Conservation (phyloP, 2,113 vertebrate genomes). For the Equus przewalskii region DNA sequence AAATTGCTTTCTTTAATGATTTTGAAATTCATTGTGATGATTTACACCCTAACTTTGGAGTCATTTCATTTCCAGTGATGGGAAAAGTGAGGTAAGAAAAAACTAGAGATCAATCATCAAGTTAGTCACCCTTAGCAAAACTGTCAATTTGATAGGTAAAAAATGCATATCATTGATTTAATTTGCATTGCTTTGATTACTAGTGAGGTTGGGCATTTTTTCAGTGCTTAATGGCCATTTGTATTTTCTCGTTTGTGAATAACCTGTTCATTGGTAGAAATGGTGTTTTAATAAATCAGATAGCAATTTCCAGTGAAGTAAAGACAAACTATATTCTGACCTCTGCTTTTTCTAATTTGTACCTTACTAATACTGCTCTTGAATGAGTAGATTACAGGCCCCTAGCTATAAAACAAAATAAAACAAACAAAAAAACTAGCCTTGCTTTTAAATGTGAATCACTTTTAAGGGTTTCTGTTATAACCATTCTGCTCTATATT, state of each 20-base stretch:
- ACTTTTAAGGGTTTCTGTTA: neutral
- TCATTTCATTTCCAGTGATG: conserved; percentile 62
- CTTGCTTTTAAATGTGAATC: conserved; percentile 9
- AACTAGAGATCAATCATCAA: conserved; percentile 27
- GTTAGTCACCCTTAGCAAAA: conserved; percentile 61
- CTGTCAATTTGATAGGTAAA: conserved; percentile 48
- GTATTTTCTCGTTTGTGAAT: conserved; percentile 42
- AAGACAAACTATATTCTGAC: neutral
- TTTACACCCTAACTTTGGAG: conserved; percentile 59
- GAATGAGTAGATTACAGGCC: neutral
- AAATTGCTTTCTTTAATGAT: conserved; percentile 59
- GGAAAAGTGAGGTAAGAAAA: conserved; percentile 62
- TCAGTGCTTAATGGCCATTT: neutral
- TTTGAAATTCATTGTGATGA: conserved; percentile 61
- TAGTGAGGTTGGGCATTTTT: neutral
- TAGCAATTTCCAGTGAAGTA: neutral
- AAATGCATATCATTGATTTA: conserved; percentile 36
- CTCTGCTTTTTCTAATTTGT: neutral
- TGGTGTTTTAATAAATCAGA: conserved; percentile 22
- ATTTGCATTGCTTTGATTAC: conserved; percentile 63
- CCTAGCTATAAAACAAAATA: neutral
- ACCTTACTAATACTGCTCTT: neutral
- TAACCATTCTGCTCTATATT: neutral
- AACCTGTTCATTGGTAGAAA: neutral
- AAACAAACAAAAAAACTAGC: neutral